Evolutionary conservation across 2,113 vertebrate genomes (phyloP), one percentile per base, ranked within the genome.

Genomic region (Lepisosteus osseus): DNA sequence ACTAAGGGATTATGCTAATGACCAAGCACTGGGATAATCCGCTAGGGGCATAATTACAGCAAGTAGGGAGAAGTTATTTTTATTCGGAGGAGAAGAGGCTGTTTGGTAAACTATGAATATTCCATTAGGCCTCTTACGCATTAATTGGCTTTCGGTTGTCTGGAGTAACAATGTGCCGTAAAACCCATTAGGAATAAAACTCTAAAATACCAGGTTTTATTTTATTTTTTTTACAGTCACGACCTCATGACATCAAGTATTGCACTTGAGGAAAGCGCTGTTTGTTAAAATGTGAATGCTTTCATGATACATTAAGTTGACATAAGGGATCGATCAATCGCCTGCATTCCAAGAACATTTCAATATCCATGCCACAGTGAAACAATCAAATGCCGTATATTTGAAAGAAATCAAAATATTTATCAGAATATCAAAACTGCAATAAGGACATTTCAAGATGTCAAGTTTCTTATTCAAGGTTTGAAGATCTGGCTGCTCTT

Each of bases 1-100:
- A 69, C 45, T 55, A 68, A 44, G 13, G 17, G 57, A 68, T 54
- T 69, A 40, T 65, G 47, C 54, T 64, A 63, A 54, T 63, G 41
- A 59, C 3, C 17, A 61, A 6, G 17, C 66, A 55, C 64, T 65
- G 82, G 79, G 76, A 72, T 82, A 88, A 84, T 79, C 76, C 82
- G 67, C 82, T 75, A 86, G 85, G 83, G 87, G 76, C 78, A 84
- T 84, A 84, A 83, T 87, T 86, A 89, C 44, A n/a, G 29, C 11
- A 61, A 40, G 54, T 6, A 59, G 78, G 82, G 80, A 83, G 84
- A 87, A 86, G 80, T 84, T 85, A 86, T 86, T 86, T 86, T 86
- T 89, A 86, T 91, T 89, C 86, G 79, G 66, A 7, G 15, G 29
- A 41, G 54, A 41, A 69, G 67, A 62, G 42, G 15, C 64, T 69